phyloP scores from a whole-genome alignment of 2,113 vertebrate species.

The Neodon shergylaensis region DNA sequence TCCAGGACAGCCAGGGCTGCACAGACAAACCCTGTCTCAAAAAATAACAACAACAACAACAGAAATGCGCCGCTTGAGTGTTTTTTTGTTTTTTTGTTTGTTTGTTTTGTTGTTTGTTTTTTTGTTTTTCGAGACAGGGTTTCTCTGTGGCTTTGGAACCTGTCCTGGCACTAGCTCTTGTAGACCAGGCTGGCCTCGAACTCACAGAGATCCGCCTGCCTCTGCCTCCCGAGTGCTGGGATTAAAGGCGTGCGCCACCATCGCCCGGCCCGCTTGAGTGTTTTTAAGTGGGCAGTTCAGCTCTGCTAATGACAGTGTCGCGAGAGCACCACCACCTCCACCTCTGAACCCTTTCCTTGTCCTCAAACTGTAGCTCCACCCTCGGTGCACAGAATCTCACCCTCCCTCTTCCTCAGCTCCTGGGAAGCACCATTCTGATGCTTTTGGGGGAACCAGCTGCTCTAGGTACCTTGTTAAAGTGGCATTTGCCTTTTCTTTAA shows the following conservation, averaged over 20 bases:
- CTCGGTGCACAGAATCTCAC: neutral
- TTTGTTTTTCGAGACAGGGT: too few relatives aligned
- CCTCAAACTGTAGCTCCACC: neutral
- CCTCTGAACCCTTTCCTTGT: neutral
- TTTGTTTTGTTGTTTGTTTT: too few relatives aligned
- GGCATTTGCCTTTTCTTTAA: neutral
- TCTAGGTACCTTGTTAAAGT: neutral
- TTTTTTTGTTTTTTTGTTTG: neutral
- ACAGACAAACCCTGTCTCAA: neutral
- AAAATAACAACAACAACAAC: neutral
- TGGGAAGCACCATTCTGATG: neutral
- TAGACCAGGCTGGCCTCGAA: too few relatives aligned
- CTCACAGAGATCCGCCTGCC: too few relatives aligned
- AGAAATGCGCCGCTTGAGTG: neutral
- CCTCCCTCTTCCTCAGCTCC: neutral
- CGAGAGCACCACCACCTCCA: neutral
- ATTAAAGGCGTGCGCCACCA: too few relatives aligned
- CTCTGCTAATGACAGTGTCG: accelerated
- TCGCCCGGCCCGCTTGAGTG: neutral
- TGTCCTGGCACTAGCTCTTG: too few relatives aligned
- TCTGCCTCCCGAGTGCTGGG: too few relatives aligned
- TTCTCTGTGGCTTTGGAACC: too few relatives aligned
- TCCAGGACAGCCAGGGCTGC: neutral
- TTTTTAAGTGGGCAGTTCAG: neutral
- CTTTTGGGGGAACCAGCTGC: neutral